Conservation (phyloP, 2,797 vertebrate species). For the Psittacula derbiana region DNA sequence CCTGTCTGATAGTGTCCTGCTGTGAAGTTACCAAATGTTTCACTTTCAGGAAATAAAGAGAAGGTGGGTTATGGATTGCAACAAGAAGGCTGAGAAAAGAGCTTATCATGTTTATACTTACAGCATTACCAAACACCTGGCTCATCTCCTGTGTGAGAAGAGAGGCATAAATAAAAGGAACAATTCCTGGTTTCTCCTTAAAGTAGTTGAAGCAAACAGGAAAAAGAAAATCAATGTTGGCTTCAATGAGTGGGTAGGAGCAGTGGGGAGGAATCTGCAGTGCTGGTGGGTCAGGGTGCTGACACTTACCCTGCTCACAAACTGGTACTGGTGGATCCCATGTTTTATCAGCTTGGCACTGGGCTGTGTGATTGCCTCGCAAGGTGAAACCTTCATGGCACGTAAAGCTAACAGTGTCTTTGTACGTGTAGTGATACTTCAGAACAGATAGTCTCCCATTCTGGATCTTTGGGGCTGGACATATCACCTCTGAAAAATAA, state of each 20-base stretch:
- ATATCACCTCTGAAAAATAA: slow-evolving; percentile 10
- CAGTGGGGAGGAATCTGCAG: neutral
- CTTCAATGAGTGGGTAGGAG: neutral
- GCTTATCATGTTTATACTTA: neutral
- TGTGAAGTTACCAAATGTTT: neutral
- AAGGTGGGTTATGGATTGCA: neutral
- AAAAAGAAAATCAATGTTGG: neutral
- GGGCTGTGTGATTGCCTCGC: slow-evolving; percentile 54
- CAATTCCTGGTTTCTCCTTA: neutral
- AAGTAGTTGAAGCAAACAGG: neutral
- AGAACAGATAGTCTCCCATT: neutral
- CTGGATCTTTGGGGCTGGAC: neutral
- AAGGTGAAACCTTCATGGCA: slow-evolving; percentile 67
- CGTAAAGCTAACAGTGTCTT: slow-evolving; percentile 20
- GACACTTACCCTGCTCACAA: slow-evolving; percentile 59
- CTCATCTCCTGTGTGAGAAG: neutral
- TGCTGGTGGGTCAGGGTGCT: fast-evolving
- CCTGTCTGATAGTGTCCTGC: neutral
- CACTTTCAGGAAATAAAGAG: neutral
- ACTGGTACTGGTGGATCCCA: slow-evolving; percentile 63
- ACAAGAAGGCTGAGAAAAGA: neutral
- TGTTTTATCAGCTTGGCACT: slow-evolving; percentile 36
- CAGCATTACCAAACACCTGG: neutral
- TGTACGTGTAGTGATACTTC: slow-evolving; percentile 1
- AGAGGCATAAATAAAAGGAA: neutral